Evolutionary conservation across 2,113 vertebrate species (phyloP).

Genomic region (Phrynosoma blainvillii): DNA sequence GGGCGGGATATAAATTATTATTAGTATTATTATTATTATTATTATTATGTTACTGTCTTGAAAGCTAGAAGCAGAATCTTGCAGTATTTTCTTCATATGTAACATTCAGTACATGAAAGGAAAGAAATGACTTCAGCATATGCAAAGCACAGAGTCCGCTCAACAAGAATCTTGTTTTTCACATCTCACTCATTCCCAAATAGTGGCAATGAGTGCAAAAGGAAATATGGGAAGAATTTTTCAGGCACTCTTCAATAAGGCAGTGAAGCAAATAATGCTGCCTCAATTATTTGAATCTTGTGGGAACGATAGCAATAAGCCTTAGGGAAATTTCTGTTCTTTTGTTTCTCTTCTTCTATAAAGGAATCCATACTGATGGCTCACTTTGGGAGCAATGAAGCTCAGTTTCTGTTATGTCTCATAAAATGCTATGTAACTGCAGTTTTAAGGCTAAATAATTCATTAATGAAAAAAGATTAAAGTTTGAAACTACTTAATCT

Average conservation of each 20-base stretch:
- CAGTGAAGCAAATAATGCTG: constrained; percentile 31
- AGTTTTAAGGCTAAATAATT: constrained; percentile 22
- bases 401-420: not conserved
- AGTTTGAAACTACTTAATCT: constrained; percentile 26
- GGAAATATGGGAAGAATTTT: constrained; percentile 29
- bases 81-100: not conserved
- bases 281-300: constrained; percentile 33
- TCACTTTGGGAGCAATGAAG: constrained; percentile 15
- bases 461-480: constrained; percentile 16
- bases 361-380: constrained; percentile 14
- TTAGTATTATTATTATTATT: too few species aligned
- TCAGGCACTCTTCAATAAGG: constrained; percentile 20
- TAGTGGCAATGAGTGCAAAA: constrained; percentile 6
- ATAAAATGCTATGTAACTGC: constrained; percentile 25
- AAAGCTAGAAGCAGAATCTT: too few species aligned
- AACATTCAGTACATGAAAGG: not conserved
- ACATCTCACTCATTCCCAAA: not conserved
- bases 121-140: not conserved
- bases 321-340: constrained; percentile 19
- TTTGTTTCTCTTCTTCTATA: constrained; percentile 18
- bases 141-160: not conserved
- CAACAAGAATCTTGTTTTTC: not conserved
- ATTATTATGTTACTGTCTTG: too few species aligned
- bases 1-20: too few species aligned
- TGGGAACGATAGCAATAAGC: constrained; percentile 25